phyloP scores from a whole-genome alignment of 2,113 vertebrate genomes.

The Ancistrus triradiatus region DNA sequence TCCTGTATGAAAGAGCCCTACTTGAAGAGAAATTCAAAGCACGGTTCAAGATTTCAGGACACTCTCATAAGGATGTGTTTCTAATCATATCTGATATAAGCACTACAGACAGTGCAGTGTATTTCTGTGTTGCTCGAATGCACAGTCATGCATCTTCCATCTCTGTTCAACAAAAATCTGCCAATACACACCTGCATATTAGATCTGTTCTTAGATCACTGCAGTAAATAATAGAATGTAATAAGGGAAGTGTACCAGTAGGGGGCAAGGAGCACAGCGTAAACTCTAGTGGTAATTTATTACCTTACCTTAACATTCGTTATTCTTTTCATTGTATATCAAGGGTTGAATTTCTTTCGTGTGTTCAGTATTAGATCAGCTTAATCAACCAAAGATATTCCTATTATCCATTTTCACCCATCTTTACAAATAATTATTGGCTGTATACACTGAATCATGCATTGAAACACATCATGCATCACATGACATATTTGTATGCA shows the following conservation, averaged over 20 bases:
- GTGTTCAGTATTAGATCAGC: too few species aligned
- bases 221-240: background rate
- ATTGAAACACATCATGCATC: too few species aligned
- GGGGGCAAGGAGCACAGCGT: background rate
- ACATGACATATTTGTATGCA: too few species aligned
- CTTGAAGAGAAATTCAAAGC: conserved; percentile 27
- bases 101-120: conserved; percentile 32
- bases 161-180: conserved; percentile 19
- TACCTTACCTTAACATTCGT: too few species aligned
- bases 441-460: too few species aligned
- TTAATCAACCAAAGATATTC: too few species aligned
- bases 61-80: conserved; percentile 15
- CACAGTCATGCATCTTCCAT: conserved; percentile 42
- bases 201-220: background rate
- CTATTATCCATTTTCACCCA: too few species aligned
- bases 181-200: conserved; percentile 5
- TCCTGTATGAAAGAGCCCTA: background rate
- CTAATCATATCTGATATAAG: conserved; percentile 20
- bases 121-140: conserved; percentile 54
- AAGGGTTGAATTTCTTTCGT: too few species aligned
- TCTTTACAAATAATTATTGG: too few species aligned
- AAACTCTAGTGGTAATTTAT: background rate
- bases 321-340: too few species aligned
- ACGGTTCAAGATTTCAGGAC: conserved; percentile 32
- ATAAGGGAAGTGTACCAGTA: background rate